Percentiles rank a stretch among this genome's conserved stretches.
phyloP scores from a whole-genome alignment of 2,888 invertebrate genomes.

The Augochlorella aurata region DNA sequence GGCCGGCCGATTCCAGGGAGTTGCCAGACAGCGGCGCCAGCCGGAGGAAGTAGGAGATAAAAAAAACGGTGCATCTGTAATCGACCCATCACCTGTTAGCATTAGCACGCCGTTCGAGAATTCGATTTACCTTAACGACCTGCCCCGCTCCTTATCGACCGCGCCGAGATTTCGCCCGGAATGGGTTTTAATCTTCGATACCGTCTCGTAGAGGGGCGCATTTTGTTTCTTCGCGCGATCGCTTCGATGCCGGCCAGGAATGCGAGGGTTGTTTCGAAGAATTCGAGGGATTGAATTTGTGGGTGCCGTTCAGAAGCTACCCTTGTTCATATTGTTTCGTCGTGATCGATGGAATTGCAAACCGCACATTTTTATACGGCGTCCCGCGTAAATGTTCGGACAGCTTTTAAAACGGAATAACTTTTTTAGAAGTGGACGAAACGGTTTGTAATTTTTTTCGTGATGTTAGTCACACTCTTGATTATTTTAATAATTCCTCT shows the following conservation, averaged over 20 bases:
- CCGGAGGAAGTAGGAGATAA: slow-evolving; percentile 15
- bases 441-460: too few species aligned
- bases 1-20: slow-evolving; percentile 27
- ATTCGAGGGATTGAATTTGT: too few species aligned
- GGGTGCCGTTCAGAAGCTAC: too few species aligned
- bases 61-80: slow-evolving; percentile 55
- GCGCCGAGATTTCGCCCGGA: slow-evolving; percentile 22
- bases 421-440: too few species aligned
- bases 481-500: too few species aligned
- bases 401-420: too few species aligned
- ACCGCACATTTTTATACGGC: too few species aligned
- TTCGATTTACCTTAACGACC: slow-evolving; percentile 62
- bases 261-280: neutral
- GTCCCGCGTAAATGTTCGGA: too few species aligned
- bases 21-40: slow-evolving; percentile 15
- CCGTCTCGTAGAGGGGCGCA: neutral
- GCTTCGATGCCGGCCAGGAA: neutral
- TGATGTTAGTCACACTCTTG: too few species aligned
- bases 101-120: slow-evolving; percentile 57
- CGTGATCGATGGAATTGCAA: too few species aligned
- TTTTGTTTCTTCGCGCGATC: neutral
- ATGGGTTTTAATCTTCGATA: slow-evolving; percentile 18
- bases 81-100: slow-evolving; percentile 63
- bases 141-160: neutral
- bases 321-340: too few species aligned